phyloP scores from a whole-genome alignment of 2,797 vertebrate species.

The Leptatherina wallacei region DNA sequence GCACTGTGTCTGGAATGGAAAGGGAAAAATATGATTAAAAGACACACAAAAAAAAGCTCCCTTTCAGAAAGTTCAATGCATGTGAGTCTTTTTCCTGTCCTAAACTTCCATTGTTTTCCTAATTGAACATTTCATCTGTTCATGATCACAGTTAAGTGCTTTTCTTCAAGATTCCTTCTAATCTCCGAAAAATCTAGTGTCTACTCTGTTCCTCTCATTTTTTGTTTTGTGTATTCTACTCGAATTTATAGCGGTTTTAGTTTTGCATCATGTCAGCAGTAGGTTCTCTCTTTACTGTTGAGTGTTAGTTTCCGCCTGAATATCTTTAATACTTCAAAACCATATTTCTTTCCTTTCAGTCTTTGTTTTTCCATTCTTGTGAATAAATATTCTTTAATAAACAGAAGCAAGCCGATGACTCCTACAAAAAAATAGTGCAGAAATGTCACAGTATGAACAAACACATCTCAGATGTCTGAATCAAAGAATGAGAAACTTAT shows the following conservation, averaged over 20 bases:
- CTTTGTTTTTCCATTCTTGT: conserved; percentile 7
- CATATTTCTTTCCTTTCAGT: conserved; percentile 37
- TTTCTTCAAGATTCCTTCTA: conserved; percentile 6
- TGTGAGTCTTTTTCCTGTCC: conserved; percentile 13
- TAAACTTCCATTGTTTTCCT: conserved; percentile 9
- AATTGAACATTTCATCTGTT: conserved; percentile 35
- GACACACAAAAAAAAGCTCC: background rate
- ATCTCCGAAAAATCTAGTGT: conserved; percentile 14
- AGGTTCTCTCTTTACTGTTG: conserved; percentile 16
- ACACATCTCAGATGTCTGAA: conserved; percentile 19
- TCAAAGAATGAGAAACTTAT: conserved; percentile 2
- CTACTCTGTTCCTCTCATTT: conserved; percentile 30
- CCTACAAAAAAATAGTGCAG: conserved; percentile 18
- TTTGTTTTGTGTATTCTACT: conserved; percentile 27
- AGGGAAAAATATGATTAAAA: background rate
- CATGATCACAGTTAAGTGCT: conserved; percentile 17
- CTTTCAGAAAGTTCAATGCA: background rate
- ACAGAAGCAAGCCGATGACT: conserved; percentile 31
- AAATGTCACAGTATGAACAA: conserved; percentile 36
- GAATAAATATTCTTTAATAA: conserved; percentile 40
- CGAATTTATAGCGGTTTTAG: conserved; percentile 35
- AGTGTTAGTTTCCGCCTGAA: conserved; percentile 25
- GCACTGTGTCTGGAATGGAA: background rate
- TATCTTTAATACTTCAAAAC: conserved; percentile 33
- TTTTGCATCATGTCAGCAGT: conserved; percentile 28